A percentile compares a stretch with the other conserved stretches of the same genome.
Conservation (phyloP, 1,140 invertebrate species). For the Lithobius niger region DNA sequence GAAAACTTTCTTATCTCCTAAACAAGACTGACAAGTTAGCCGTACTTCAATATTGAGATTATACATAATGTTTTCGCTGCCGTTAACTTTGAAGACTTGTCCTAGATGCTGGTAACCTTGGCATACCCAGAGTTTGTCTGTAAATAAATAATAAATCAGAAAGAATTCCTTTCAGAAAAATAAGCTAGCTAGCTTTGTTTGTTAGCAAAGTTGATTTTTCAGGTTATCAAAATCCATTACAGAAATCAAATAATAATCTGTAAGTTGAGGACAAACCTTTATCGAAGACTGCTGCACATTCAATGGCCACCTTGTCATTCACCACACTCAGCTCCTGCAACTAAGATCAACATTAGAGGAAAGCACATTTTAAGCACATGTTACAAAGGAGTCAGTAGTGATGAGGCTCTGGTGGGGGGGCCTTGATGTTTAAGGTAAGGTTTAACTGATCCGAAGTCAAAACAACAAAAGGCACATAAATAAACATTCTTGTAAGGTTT, state of each 20-base stretch:
- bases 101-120: constrained; percentile 31
- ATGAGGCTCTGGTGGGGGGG: too few relatives aligned
- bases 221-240: too few relatives aligned
- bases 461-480: too few relatives aligned
- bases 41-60: constrained; percentile 33
- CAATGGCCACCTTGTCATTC: constrained; percentile 21
- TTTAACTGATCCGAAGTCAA: too few relatives aligned
- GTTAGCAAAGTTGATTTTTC: too few relatives aligned
- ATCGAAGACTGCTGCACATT: constrained; percentile 25
- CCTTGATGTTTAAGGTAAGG: too few relatives aligned
- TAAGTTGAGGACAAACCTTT: constrained; percentile 19
- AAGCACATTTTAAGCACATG: not conserved
- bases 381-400: too few relatives aligned
- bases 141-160: constrained; percentile 1
- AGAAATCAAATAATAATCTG: not conserved
- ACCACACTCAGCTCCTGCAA: not conserved
- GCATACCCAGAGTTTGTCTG: constrained; percentile 35
- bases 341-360: not conserved
- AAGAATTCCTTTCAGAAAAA: not conserved
- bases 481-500: too few relatives aligned
- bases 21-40: not conserved
- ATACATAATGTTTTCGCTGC: constrained; percentile 29
- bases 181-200: not conserved
- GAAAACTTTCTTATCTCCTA: too few relatives aligned
- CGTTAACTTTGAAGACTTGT: constrained; percentile 28